Evolutionary conservation across 1,140 invertebrate species (phyloP), one percentile per base, ranked within the genome.

Genomic region (Meloidogyne floridensis): DNA sequence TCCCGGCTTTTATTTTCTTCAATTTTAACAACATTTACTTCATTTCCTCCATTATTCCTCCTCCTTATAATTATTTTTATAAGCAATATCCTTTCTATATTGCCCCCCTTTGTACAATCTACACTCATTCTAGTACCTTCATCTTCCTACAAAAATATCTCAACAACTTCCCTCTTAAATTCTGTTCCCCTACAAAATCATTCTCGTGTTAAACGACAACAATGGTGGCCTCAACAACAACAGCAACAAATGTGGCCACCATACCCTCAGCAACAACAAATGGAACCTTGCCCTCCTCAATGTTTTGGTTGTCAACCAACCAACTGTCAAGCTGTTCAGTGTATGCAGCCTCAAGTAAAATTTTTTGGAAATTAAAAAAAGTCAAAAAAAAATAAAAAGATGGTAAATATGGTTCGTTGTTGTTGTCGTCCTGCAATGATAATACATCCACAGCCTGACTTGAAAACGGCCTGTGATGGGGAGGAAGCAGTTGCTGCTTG

Each of bases 401-500:
- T 71, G 59, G 43, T 70, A 5, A 69, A 54, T 9, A 79, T 79
- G 77, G 65, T 72, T 13, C 77, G 77, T 43, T 79, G 77, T 18
- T 79, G 77, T 70, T 79, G 77, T 18, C 77, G 77, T 20, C 77
- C 59, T 32, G 51, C 72, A 9, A 72, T 79, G 65, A 79, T 79
- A n/a, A 11, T 42, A 2, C 54, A 51, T 42, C 59, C 59, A 20
- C 77, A 79, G 32, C 8, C 77, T 51, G 77, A 79, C 20, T 20
- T 79, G 32, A 79, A 71, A 79, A 70, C 71, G 9, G 81, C 85
- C 4, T 86, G 85, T 69, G 85, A 87, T 76, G 85, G 85, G 1
- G 85, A 85, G 8, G 82, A 85, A 47, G 85, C 85, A 2, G 85
- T 86, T 32, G 85, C 85, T 51, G 84, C 53, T 13, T 86, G 85